Conservation (phyloP, 2,113 vertebrate species). For the Trogon surrucura region DNA sequence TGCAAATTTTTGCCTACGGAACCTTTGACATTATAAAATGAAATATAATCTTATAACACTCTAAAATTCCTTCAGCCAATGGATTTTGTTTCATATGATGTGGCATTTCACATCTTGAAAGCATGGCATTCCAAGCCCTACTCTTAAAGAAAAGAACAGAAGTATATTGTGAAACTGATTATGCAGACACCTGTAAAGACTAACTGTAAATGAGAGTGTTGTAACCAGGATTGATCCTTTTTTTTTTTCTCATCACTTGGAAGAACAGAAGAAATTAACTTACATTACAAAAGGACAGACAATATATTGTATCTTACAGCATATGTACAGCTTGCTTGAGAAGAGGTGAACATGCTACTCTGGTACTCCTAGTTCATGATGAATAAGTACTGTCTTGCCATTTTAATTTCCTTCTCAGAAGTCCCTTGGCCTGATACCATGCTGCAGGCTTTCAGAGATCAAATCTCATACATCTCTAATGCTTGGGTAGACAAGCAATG, state of each 20-base stretch:
- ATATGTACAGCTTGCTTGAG: background rate
- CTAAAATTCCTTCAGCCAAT: constrained; percentile 70
- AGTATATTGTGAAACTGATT: constrained; percentile 53
- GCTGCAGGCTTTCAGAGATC: background rate
- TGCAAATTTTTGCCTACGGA: constrained; percentile 76
- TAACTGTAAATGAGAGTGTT: background rate
- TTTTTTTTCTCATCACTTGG: background rate
- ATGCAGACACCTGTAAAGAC: constrained; percentile 24
- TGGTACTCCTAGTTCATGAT: background rate
- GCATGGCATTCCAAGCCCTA: constrained; percentile 53
- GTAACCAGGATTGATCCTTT: background rate
- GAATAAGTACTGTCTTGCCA: background rate
- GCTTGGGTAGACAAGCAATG: background rate
- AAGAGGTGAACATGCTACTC: background rate
- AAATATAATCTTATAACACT: constrained; percentile 76
- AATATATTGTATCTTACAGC: background rate
- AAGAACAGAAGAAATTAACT: background rate
- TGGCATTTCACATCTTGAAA: constrained; percentile 68
- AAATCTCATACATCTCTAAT: background rate
- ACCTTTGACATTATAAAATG: constrained; percentile 77
- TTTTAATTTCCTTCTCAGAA: background rate
- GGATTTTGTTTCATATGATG: constrained; percentile 74
- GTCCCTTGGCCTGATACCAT: background rate
- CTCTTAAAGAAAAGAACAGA: constrained; percentile 3
- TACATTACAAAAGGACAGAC: background rate